phyloP scores from a whole-genome alignment of 2,888 invertebrate species.

The Microchrysa polita region DNA sequence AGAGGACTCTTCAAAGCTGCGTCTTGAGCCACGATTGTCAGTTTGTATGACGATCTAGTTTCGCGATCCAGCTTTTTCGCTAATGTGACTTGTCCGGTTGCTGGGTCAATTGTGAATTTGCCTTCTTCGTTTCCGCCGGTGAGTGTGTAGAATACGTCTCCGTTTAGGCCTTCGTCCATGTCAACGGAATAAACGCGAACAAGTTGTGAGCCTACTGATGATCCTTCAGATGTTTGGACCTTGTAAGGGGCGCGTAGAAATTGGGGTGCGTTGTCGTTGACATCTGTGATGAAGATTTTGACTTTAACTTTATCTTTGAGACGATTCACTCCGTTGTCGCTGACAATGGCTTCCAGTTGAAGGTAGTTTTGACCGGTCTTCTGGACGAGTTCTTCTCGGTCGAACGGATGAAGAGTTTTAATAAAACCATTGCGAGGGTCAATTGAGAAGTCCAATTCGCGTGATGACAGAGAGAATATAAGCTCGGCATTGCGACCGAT shows the following conservation, averaged over 20 bases:
- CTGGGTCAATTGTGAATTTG: constrained; percentile 84
- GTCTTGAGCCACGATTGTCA: constrained; percentile 87
- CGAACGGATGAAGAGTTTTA: constrained; percentile 84
- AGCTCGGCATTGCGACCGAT: constrained; percentile 92
- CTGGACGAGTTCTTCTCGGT: constrained; percentile 86
- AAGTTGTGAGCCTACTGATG: constrained; percentile 82
- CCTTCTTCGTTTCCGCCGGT: constrained; percentile 82
- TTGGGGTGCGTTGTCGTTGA: constrained; percentile 89
- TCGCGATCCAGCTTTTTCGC: constrained; percentile 85
- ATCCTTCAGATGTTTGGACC: constrained; percentile 90
- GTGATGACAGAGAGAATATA: constrained; percentile 79
- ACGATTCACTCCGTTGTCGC: constrained; percentile 82
- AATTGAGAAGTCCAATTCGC: constrained; percentile 84
- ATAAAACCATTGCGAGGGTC: constrained; percentile 92
- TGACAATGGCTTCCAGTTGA: constrained; percentile 85
- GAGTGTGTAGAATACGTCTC: constrained; percentile 86
- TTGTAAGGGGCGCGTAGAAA: constrained; percentile 86
- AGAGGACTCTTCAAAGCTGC: constrained; percentile 77
- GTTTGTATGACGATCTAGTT: constrained; percentile 75
- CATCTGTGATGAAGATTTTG: constrained; percentile 86
- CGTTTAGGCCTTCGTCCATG: constrained; percentile 88
- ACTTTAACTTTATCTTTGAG: constrained; percentile 87
- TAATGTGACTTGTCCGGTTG: constrained; percentile 86
- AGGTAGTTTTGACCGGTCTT: constrained; percentile 81
- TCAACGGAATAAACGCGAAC: constrained; percentile 87